These are phyloP conservation scores for Serilophus lunatus DNA, from an alignment of 2,113 vertebrate genomes.

Conservation along the genomic window DNA sequence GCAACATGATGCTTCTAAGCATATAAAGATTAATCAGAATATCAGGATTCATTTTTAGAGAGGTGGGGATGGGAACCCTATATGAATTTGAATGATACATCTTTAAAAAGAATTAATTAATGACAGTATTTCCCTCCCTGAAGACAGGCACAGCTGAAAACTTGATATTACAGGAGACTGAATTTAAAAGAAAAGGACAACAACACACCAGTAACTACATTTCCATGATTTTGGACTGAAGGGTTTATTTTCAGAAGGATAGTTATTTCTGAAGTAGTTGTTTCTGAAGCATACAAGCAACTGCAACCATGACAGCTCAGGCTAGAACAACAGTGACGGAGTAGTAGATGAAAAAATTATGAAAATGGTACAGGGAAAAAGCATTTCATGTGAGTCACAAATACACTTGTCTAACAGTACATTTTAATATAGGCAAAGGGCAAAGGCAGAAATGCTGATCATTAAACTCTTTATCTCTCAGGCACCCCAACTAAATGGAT, in stretches of 20 bases:
- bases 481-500: neutral
- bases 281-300: neutral
- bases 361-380: neutral
- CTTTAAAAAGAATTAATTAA: neutral
- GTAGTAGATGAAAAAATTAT: neutral
- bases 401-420: neutral
- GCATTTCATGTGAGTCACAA: neutral
- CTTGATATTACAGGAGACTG: neutral
- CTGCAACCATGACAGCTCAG: neutral
- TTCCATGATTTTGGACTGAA: neutral
- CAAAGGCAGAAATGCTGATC: neutral
- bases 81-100: neutral
- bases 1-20: neutral
- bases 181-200: neutral
- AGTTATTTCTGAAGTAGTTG: neutral
- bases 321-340: neutral
- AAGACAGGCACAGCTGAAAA: neutral
- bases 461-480: neutral
- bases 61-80: neutral
- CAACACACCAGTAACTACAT: neutral
- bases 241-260: neutral
- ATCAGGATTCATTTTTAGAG: neutral
- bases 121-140: neutral
- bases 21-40: neutral
- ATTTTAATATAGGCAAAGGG: neutral